Base-by-base conservation (phyloP, 53 echinoderm and acorn worm species). In the Paelopatides confundens region DNA sequence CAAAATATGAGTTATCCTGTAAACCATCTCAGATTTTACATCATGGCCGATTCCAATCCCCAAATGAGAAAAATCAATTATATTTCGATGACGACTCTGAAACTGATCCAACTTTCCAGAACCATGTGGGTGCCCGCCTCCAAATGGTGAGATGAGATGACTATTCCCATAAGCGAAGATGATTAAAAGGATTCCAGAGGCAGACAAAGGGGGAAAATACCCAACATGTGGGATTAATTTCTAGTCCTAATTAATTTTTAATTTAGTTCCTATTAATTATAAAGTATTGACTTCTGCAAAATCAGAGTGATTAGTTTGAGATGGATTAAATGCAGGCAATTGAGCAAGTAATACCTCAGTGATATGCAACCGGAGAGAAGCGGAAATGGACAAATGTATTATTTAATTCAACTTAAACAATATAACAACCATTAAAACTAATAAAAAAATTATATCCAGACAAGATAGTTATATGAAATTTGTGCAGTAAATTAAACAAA, bases 41-140 rank as follows among this genome's bases (percentile, higher is more conserved):
- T 21, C 18, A 58, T 74, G 74, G 46, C 27, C n/a, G 39, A n/a
- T 27, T 39, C 27, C 18, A 74, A 74, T 74, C 43, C 74, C 74
- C 74, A 74, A 74, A 74, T 39, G 74, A 39, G 47, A 74, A 74
- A 74, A 74, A 74, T 74, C 74, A 74, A 74, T 74, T 74, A 74
- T 74, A 39, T 24, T 40, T 26, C 36, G 26, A 39, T 43, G 28
- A 74, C 38, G 46, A 40, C 40, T 21, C 10, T 46, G 74, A 74
- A 74, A 74, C 74, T 40, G 24, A 74, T 74, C 47, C 10, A 39
- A 7, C 40, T 40, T 26, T 74, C 40, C 10, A 43, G 74, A 26
- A 74, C 74, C 74, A 74, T 46, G 46, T 74, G 74, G 74, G 46
- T 47, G 74, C 74, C 37, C 10, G 27, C 39, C n/a, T 58, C n/a